Base-by-base conservation (phyloP, 2,113 vertebrate genomes). In the Sander vitreus region DNA sequence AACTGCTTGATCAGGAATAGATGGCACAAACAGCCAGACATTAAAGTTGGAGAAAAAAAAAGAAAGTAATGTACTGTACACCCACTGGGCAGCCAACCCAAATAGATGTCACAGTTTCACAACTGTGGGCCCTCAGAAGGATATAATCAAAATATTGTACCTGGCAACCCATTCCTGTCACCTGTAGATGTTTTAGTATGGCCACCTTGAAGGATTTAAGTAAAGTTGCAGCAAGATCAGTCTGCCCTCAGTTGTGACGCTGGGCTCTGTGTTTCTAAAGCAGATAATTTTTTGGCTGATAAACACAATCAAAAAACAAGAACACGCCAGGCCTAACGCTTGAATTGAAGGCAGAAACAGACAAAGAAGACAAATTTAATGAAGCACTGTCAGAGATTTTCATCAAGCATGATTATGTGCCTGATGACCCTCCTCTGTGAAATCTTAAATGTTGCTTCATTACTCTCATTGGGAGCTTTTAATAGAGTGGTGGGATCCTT, bases 1-100 rank as follows among this genome's bases (percentile, higher is more conserved):
- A 88, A 83, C 79, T 71, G 80, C 74, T 85, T 87, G 86, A 89
- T 90, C 85, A 88, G 78, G 88, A 90, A 89, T 88, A 89, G 86
- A 92, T 64, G 45, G 55, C 33, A 59, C 64, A 59, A 83, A 65
- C 64, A 76, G 76, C 39, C 23, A 84, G 64, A 85, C 75, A 76
- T 83, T 85, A 76, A 87, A 81, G 73, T 84, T 86, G 25, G 75
- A 19, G 70, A 69, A 63, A 77, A 53, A 51, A 36, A 58, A 55
- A 27, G 53, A 33, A 78, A 80, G 2, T 43, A 43, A 78, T 50
- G 25, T 51, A 14, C 68, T 66, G 58, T 54, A 48, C 64, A 65
- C 69, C 55, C 39, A 67, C 71, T 18, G 70, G 15, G 65, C 39
- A 43, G 39, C 39, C 2, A 10, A 11, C 39, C 39, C 10, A 11